Evolutionary conservation across 2,113 vertebrate genomes (phyloP).

Genomic region (Myiopsitta monachus): DNA sequence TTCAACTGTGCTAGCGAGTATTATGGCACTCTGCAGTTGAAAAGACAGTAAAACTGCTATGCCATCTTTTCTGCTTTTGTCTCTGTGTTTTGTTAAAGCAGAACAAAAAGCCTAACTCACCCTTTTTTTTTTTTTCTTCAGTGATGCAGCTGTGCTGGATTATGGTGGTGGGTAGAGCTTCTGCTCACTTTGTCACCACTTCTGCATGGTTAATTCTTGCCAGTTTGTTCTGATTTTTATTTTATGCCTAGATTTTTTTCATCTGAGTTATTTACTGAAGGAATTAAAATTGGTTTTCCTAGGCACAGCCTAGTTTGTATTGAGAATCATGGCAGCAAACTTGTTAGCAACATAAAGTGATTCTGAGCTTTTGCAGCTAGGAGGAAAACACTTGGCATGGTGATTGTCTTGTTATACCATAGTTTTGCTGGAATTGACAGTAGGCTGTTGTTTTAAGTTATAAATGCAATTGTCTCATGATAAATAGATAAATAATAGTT

Average conservation of each 20-base stretch:
- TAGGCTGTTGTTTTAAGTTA: neutral
- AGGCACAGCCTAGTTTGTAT: neutral
- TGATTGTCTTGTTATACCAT: neutral
- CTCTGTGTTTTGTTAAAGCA: neutral
- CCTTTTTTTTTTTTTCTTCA: neutral
- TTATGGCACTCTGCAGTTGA: neutral
- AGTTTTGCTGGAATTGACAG: neutral
- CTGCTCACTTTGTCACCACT: neutral
- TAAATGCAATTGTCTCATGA: conserved; percentile 1
- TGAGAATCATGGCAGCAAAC: neutral
- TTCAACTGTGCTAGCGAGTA: neutral
- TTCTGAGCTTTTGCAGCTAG: neutral
- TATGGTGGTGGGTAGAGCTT: neutral
- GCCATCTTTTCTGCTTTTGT: neutral
- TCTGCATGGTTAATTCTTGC: neutral
- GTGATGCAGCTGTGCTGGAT: neutral
- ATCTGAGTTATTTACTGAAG: neutral
- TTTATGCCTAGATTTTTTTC: neutral
- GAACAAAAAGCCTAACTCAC: neutral
- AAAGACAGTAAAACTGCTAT: neutral
- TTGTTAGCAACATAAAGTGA: neutral
- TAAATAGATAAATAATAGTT: conserved; percentile 13
- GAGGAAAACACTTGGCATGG: neutral
- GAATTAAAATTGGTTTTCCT: neutral
- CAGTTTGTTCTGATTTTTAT: neutral